Base-by-base conservation (phyloP, 1,140 invertebrate genomes). In the Eriosoma lanigerum region DNA sequence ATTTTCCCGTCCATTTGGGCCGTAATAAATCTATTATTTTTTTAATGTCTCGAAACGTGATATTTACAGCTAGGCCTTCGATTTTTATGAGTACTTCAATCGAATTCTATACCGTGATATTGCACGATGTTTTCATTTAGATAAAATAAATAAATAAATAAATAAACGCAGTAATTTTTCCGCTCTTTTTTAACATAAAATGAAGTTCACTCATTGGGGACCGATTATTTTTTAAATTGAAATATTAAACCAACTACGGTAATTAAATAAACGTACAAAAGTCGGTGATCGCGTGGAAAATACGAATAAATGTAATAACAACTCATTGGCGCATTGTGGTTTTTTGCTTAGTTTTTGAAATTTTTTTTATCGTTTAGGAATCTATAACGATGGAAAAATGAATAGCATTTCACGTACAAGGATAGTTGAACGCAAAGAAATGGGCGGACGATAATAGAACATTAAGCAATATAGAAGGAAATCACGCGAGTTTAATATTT, bases 191-290 rank as follows among this genome's bases (percentile, higher is more conserved):
- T n/a, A n/a, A 38, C n/a, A 38, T 17, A 26, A 24, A 5, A 17
- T 1, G 9, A 70, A 70, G 24, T 52, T 46, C 12, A 72, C 68
- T 72, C 48, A 0, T n/a, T 17, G 24, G 68, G 17, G 44, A 6
- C n/a, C 12, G n/a, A 21, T 3, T 66, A 44, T 78, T 26, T 78
- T 78, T 78, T 26, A 10, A 60, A 60, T 78, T 62, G 75, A 78
- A 78, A 78, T 78, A 62, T 78, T 62, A 78, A 78, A 78, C 75
- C 38, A 0, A 29, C n/a, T n/a, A n/a, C 29, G 10, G 72, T 60
- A 62, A 78, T 78, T 48, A 62, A 78, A 78, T 78, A 62, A 78
- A 62, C 58, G 5, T 24, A 17, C 9, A 29, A 21, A 12, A 29
- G 46, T 52, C 19, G 48, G 24, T 4, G n/a, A 60, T 78, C 38